Percentiles rank a stretch among this genome's conserved stretches.
phyloP scores from a whole-genome alignment of 2,797 vertebrate species.

The Sitta carolinensis region DNA sequence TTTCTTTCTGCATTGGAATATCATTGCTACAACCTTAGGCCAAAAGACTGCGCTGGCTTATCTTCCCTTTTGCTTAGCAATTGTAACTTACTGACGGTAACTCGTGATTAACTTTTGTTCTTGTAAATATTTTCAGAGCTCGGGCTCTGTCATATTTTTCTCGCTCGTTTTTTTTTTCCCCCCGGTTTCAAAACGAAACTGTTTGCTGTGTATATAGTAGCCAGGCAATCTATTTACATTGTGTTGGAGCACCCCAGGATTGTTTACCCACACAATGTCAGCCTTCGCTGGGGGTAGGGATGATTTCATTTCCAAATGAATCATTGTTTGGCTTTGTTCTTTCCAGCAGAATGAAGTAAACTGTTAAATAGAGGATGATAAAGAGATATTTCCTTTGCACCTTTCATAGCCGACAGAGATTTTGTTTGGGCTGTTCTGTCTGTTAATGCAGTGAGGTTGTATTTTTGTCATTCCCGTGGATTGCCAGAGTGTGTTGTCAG shows the following conservation, averaged over 20 bases:
- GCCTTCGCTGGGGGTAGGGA: conserved; percentile 64
- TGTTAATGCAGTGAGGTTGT: conserved; percentile 43
- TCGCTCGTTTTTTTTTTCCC: conserved; percentile 54
- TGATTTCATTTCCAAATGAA: conserved; percentile 73
- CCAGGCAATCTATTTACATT: conserved; percentile 74
- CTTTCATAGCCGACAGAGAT: conserved; percentile 79
- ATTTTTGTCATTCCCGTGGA: conserved; percentile 73
- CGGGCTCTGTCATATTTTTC: conserved; percentile 48
- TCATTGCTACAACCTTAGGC: background rate
- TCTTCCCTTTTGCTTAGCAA: background rate
- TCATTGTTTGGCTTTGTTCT: conserved; percentile 69
- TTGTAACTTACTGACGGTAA: background rate
- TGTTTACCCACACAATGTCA: conserved; percentile 75
- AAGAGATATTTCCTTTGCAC: conserved; percentile 85
- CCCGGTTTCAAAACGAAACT: conserved; percentile 54
- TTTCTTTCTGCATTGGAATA: background rate
- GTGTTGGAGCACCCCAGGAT: conserved; percentile 51
- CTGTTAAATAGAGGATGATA: conserved; percentile 86
- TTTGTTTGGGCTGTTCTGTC: conserved; percentile 85
- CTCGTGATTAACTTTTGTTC: conserved; percentile 19
- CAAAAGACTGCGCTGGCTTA: background rate
- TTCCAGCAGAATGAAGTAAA: conserved; percentile 79
- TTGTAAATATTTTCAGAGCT: conserved; percentile 42
- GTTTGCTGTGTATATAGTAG: conserved; percentile 63
- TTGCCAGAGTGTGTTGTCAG: conserved; percentile 47